phyloP scores from a whole-genome alignment of 1,140 invertebrate species.

The Lamellibrachia luymesi region DNA sequence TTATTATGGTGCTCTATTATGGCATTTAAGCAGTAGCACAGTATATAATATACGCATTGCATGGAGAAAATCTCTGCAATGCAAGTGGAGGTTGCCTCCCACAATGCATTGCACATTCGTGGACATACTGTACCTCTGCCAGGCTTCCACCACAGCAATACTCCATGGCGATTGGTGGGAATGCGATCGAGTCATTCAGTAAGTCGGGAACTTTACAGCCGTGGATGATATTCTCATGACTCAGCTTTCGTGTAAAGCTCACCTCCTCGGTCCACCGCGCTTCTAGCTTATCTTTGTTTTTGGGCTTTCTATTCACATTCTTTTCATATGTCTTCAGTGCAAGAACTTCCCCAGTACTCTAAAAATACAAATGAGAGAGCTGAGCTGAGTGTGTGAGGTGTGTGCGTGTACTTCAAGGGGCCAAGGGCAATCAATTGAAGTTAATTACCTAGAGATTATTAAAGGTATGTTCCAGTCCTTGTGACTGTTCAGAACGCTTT shows the following conservation, averaged over 20 bases:
- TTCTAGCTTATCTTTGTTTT: background rate
- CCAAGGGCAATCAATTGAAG: too few relatives aligned
- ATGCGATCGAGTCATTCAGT: background rate
- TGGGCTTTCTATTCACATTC: background rate
- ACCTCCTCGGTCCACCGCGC: background rate
- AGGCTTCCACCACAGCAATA: background rate
- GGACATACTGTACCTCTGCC: background rate
- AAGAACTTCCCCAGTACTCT: background rate
- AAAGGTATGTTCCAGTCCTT: too few relatives aligned
- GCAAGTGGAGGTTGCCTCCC: too few relatives aligned
- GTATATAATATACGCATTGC: too few relatives aligned
- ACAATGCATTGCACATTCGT: too few relatives aligned
- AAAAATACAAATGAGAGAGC: background rate
- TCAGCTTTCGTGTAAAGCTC: background rate
- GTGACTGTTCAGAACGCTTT: too few relatives aligned
- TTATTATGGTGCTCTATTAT: too few relatives aligned
- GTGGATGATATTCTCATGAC: background rate
- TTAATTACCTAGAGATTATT: too few relatives aligned
- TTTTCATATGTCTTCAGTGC: background rate
- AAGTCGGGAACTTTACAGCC: background rate
- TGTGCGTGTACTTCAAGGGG: too few relatives aligned
- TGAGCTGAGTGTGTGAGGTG: too few relatives aligned
- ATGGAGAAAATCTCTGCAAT: too few relatives aligned
- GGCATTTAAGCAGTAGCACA: too few relatives aligned
- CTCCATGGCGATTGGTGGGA: slow-evolving; percentile 2